These are phyloP conservation scores for Trichopoda pennipes DNA, from an alignment of 2,888 invertebrate species.

Conservation along the genomic window DNA sequence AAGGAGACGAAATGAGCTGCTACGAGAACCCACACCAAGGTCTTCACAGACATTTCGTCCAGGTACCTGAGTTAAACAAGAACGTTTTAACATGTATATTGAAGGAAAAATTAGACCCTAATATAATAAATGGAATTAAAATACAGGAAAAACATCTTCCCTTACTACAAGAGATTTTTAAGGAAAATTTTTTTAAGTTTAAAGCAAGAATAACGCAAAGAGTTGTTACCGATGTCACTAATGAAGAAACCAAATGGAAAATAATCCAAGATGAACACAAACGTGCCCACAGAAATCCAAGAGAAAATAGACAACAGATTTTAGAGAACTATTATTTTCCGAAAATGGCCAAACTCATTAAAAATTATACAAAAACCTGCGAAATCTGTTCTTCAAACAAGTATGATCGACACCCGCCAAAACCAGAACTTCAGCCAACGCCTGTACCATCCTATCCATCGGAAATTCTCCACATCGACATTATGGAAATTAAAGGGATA, in stretches of 20 bases:
- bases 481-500: slow-evolving; percentile 10
- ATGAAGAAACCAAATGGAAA: slow-evolving; percentile 37
- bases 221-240: slow-evolving; percentile 41
- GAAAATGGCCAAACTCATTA: too few species aligned
- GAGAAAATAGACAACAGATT: too few species aligned
- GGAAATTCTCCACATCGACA: slow-evolving; percentile 45
- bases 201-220: slow-evolving; percentile 45
- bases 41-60: slow-evolving; percentile 24
- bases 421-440: slow-evolving; percentile 27
- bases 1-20: slow-evolving; percentile 18
- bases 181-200: slow-evolving; percentile 14
- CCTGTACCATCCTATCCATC: slow-evolving; percentile 37
- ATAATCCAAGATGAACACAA: slow-evolving; percentile 40
- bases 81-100: slow-evolving; percentile 26
- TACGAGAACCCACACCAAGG: slow-evolving; percentile 20
- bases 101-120: slow-evolving; percentile 13
- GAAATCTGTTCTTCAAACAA: neutral
- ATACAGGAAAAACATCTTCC: slow-evolving; percentile 13
- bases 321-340: too few species aligned
- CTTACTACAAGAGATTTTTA: slow-evolving; percentile 19
- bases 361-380: slow-evolving; percentile 1
- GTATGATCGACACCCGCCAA: slow-evolving; percentile 8
- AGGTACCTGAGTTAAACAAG: slow-evolving; percentile 19
- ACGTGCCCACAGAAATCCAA: slow-evolving; percentile 35
- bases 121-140: slow-evolving; percentile 8